Base-by-base conservation (phyloP, 2,113 vertebrate species). In the Chaetodon auriga region DNA sequence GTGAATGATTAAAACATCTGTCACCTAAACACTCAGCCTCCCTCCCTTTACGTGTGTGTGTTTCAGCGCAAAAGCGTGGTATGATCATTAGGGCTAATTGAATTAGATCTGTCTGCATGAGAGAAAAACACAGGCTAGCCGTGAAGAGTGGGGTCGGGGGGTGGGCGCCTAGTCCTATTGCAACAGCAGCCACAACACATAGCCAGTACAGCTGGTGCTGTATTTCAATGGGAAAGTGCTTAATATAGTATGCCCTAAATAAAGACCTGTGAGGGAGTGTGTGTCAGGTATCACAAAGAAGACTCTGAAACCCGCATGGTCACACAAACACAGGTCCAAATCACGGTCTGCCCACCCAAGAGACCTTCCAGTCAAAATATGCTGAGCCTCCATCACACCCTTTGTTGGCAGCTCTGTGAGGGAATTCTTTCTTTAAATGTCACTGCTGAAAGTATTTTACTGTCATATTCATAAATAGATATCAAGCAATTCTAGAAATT, bases 161-260 rank as follows among this genome's bases (percentile, higher is more conserved):
- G 2, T 3, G 45, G 45, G 9, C 5, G 69, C 81, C 79, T 78
- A 35, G 84, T 79, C 86, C 85, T 75, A 30, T 82, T 92, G 88
- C 92, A 89, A 90, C 46, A 89, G 91, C 81, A 87, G 88, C 92
- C 92, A 95, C 92, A 93, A 95, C 93, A 93, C 90, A 92, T 79
- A 89, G 80, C 87, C 89, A 87, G 88, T 91, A 93, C 95, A 96
- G 95, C 93, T 96, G 95, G 95, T 96, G 95, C 95, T 95, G 95
- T 96, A 96, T 95, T 96, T 96, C 95, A 96, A 85, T 95, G 93
- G 93, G 95, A 95, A 95, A 92, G 92, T 84, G 91, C 95, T 96
- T 95, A 94, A 95, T 95, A 96, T 96, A 96, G 95, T 85, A 77
- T 46, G 25, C 55, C 88, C 95, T 96, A 96, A 95, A 96, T 93